Conservation (phyloP, 2,113 vertebrate species). For the Sterna hirundo region DNA sequence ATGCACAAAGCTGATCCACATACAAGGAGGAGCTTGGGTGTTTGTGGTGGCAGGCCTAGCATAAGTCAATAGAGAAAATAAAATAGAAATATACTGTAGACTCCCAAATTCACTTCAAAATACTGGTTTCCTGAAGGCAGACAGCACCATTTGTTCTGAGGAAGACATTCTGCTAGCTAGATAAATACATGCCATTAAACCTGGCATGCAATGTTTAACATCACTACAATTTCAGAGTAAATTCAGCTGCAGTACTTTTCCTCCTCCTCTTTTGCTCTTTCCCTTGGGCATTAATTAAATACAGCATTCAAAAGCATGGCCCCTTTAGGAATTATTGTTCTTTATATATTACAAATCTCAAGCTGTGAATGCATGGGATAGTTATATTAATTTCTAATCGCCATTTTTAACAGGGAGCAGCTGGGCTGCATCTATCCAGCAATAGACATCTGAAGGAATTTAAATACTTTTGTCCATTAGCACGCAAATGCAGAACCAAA, state of each 20-base stretch:
- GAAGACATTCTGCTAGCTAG: background rate
- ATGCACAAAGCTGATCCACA: background rate
- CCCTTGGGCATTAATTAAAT: conserved; percentile 34
- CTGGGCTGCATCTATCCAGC: background rate
- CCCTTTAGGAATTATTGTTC: background rate
- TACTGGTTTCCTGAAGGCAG: background rate
- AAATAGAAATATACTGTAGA: background rate
- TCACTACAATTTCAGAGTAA: background rate
- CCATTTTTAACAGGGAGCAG: conserved; percentile 9
- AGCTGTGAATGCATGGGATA: background rate
- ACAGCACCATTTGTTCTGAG: background rate
- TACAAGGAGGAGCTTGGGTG: background rate
- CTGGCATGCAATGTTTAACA: background rate
- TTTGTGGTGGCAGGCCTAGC: background rate
- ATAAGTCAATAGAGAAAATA: background rate
- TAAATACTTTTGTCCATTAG: background rate
- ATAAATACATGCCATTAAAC: conserved; percentile 5
- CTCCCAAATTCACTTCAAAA: background rate
- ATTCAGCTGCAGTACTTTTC: background rate
- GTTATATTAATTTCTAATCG: conserved; percentile 32
- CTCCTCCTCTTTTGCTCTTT: background rate
- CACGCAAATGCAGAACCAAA: background rate
- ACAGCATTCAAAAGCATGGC: background rate
- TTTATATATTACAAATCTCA: background rate
- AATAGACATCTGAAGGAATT: background rate